phyloP scores from a whole-genome alignment of 2,888 invertebrate species.

The Brachynemurus nebulosus region DNA sequence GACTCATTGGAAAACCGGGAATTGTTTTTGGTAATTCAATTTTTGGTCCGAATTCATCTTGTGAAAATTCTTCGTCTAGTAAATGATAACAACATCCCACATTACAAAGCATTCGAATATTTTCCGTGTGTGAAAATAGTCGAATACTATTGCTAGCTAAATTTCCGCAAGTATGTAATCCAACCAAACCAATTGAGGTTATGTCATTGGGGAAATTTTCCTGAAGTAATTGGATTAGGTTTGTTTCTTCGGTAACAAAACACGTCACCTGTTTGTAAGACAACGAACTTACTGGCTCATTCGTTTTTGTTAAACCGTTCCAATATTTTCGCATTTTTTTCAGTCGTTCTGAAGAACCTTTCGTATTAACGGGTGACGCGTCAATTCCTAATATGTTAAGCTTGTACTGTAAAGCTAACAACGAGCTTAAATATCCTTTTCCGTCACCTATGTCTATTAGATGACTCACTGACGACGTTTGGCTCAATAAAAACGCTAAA shows the following conservation, averaged over 20 bases:
- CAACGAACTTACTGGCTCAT: conserved; percentile 18
- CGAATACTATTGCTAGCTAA: conserved; percentile 58
- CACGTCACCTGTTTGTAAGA: conserved; percentile 46
- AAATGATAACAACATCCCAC: conserved; percentile 88
- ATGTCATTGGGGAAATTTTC: conserved; percentile 34
- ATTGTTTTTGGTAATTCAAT: conserved; percentile 27
- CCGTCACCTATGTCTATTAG: conserved; percentile 82
- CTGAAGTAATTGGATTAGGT: conserved; percentile 36
- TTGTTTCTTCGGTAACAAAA: conserved; percentile 44
- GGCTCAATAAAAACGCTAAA: conserved; percentile 39
- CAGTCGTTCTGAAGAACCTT: conserved; percentile 47
- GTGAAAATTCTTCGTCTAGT: conserved; percentile 42
- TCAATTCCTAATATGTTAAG: conserved; percentile 72
- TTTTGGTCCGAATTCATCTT: conserved; percentile 19
- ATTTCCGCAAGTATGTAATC: conserved; percentile 84
- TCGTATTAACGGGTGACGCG: conserved; percentile 49
- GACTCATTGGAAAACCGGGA: conserved; percentile 55
- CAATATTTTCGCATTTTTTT: conserved; percentile 32
- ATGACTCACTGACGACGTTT: conserved; percentile 29
- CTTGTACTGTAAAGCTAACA: conserved; percentile 53
- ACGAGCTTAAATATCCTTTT: conserved; percentile 69
- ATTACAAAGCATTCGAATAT: conserved; percentile 51
- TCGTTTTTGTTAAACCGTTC: conserved; percentile 24
- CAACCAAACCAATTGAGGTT: conserved; percentile 43
- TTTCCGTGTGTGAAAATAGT: conserved; percentile 43